Conservation (phyloP, 2,797 vertebrate genomes). For the Coreius guichenoti region DNA sequence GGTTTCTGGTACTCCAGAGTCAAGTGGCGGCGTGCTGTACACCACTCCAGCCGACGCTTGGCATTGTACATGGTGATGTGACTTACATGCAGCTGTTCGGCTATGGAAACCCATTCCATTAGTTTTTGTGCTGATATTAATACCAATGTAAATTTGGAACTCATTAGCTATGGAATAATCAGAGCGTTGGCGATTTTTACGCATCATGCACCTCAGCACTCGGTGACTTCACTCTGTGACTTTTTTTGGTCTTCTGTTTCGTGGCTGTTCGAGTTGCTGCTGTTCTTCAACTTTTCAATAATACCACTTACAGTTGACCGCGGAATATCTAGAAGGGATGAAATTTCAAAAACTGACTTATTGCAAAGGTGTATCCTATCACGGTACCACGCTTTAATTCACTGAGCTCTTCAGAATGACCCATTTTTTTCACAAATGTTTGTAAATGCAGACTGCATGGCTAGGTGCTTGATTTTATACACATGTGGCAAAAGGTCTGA, state of each 20-base stretch:
- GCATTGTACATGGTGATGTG: too few species aligned
- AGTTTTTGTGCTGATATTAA: too few species aligned
- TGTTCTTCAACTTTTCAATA: background rate
- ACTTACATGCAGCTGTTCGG: too few species aligned
- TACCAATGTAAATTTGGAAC: background rate
- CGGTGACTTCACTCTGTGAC: background rate
- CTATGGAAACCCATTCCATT: too few species aligned
- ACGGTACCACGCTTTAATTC: background rate
- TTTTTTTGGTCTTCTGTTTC: too few species aligned
- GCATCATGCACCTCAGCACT: background rate
- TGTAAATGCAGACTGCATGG: background rate
- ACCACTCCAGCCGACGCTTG: too few species aligned
- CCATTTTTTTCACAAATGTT: background rate
- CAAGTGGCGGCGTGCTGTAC: too few species aligned
- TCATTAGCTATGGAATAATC: background rate
- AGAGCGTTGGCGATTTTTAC: background rate
- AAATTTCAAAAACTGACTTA: background rate
- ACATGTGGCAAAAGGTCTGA: background rate
- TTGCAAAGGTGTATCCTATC: background rate
- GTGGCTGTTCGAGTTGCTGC: background rate
- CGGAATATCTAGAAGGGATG: background rate
- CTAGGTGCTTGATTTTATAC: background rate
- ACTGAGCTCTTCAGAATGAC: background rate
- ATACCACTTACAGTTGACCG: background rate
- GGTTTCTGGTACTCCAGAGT: too few species aligned